phyloP scores from a whole-genome alignment of 2,797 vertebrate genomes.

The Lagocephalus sceleratus region DNA sequence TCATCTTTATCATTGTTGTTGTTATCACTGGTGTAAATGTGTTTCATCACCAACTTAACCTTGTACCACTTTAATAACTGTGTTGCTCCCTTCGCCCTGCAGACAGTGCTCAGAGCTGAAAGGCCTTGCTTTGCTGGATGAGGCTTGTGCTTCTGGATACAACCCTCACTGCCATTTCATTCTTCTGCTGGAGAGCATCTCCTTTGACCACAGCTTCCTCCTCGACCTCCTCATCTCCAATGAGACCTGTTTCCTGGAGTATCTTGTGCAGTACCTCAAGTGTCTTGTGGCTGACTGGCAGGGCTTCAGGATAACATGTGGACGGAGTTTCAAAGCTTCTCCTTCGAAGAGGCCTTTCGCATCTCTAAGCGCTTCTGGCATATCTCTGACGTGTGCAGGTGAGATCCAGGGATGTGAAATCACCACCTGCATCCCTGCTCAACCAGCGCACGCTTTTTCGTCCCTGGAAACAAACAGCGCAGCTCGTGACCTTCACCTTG shows the following conservation, averaged over 20 bases:
- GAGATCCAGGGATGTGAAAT: neutral
- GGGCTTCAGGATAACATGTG: slow-evolving; percentile 71
- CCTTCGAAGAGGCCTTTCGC: neutral
- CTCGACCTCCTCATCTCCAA: slow-evolving; percentile 94
- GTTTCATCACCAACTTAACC: neutral
- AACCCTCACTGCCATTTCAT: slow-evolving; percentile 93
- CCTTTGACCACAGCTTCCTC: slow-evolving; percentile 86
- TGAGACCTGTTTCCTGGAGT: slow-evolving; percentile 95
- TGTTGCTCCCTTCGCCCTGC: slow-evolving; percentile 3
- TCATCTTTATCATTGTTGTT: too few species aligned
- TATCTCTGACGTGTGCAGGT: neutral
- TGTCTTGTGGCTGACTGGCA: slow-evolving; percentile 76
- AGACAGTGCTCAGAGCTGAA: slow-evolving; percentile 27
- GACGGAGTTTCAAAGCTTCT: slow-evolving; percentile 30
- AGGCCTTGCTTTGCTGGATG: neutral
- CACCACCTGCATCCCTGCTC: neutral
- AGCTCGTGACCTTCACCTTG: slow-evolving; percentile 60
- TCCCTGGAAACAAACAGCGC: neutral
- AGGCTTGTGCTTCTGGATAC: slow-evolving; percentile 70
- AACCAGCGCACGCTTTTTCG: neutral
- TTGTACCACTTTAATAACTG: neutral
- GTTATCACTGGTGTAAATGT: neutral
- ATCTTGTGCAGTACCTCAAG: slow-evolving; percentile 89
- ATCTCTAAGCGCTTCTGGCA: neutral
- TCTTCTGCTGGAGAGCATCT: slow-evolving; percentile 80